phyloP scores from a whole-genome alignment of 2,797 vertebrate species.

The Chaunax sp. region DNA sequence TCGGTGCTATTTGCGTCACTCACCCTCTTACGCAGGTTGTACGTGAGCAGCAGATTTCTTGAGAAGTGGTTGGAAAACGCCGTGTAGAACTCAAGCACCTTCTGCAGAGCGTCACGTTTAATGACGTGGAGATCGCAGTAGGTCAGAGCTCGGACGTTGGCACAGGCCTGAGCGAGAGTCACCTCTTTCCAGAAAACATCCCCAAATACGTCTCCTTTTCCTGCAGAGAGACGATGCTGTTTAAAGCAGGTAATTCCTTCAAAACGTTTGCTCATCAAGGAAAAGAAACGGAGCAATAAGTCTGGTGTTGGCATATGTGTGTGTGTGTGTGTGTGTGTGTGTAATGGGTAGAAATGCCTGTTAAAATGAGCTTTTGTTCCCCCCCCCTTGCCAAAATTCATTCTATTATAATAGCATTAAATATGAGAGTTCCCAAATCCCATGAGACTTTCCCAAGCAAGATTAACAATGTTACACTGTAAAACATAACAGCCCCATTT shows the following conservation, averaged over 20 bases:
- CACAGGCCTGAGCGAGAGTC: conserved; percentile 95
- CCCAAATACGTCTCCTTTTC: conserved; percentile 98
- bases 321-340: no score
- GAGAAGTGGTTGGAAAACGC: conserved; percentile 99
- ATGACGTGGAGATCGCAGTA: conserved; percentile 99
- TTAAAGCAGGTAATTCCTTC: not conserved
- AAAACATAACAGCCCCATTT: no score
- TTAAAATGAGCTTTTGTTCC: no score
- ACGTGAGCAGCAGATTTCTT: conserved; percentile 96
- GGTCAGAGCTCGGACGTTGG: conserved; percentile 96
- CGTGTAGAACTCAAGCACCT: conserved; percentile 98
- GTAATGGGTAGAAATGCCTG: no score
- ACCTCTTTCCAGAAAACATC: conserved; percentile 99
- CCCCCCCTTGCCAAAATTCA: no score
- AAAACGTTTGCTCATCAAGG: not conserved
- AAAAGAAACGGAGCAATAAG: not conserved
- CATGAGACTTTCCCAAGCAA: no score
- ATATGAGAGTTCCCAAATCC: no score
- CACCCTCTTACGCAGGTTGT: conserved; percentile 98
- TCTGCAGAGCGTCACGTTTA: conserved; percentile 97
- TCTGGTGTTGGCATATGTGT: no score
- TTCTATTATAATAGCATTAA: no score
- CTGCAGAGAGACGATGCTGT: conserved; percentile 72
- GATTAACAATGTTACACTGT: no score
- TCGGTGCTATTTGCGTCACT: conserved; percentile 66